Conservation (phyloP, 2,888 invertebrate species). For the Lithophane socia region DNA sequence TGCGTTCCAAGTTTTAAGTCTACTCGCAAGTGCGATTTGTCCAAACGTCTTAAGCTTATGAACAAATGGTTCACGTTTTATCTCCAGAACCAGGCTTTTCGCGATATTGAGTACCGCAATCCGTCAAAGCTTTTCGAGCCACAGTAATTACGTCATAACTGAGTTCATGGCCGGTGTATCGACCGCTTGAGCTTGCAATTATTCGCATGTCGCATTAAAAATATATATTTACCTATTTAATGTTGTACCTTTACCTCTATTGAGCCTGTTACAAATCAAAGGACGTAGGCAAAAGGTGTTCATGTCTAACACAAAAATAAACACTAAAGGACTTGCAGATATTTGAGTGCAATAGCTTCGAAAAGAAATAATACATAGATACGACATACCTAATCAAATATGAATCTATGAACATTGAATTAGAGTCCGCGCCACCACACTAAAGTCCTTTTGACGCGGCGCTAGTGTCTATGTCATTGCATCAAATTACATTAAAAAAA, state of each 20-base stretch:
- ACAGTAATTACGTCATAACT: slow-evolving; percentile 39
- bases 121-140: slow-evolving; percentile 42
- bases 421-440: not conserved
- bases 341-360: not conserved
- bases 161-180: slow-evolving; percentile 21
- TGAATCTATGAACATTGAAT: not conserved
- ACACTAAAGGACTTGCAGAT: not conserved
- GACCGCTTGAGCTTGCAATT: slow-evolving; percentile 15
- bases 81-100: slow-evolving; percentile 45
- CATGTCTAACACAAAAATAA: not conserved
- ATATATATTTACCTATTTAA: not conserved
- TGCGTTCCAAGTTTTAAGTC: slow-evolving; percentile 7
- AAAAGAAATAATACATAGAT: not conserved
- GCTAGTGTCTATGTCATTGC: too few relatives aligned
- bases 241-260: not conserved
- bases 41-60: slow-evolving; percentile 20
- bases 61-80: slow-evolving; percentile 54
- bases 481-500: too few relatives aligned
- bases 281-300: not conserved
- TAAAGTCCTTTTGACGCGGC: too few relatives aligned
- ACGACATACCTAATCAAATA: not conserved
- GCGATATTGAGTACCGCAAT: slow-evolving; percentile 52
- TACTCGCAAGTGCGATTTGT: slow-evolving; percentile 25
- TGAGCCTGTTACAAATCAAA: not conserved
- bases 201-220: not conserved